Evolutionary conservation across 2,797 vertebrate species (phyloP).

Genomic region (Galagoides demidoff): DNA sequence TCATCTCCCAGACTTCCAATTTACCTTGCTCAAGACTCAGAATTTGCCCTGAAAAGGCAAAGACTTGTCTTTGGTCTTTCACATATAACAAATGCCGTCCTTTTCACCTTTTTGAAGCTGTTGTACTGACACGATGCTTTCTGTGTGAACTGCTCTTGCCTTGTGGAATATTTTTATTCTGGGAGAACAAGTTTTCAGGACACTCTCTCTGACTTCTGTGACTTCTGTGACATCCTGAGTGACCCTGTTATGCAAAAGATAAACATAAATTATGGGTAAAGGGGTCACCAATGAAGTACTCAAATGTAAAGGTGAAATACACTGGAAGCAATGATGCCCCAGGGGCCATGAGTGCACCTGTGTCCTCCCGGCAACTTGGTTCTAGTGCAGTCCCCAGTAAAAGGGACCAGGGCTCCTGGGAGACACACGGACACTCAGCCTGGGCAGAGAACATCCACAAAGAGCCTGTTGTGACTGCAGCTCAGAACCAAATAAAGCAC

Average conservation of each 20-base stretch:
- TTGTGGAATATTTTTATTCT: not conserved
- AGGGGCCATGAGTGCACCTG: not conserved
- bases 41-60: not conserved
- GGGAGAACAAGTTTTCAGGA: not conserved
- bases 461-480: not conserved
- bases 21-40: conserved; percentile 36
- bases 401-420: not conserved
- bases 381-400: not conserved
- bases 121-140: not conserved
- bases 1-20: conserved; percentile 7
- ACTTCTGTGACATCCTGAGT: not conserved
- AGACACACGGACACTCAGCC: not conserved
- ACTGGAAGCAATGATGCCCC: not conserved
- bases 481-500: not conserved
- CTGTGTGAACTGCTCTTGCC: not conserved
- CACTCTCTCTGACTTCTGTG: not conserved
- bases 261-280: not conserved
- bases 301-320: not conserved
- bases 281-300: not conserved
- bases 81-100: not conserved
- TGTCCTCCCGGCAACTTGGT: not conserved
- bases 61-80: not conserved
- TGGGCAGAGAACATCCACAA: not conserved
- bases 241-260: not conserved
- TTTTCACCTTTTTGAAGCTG: not conserved